Percentiles rank a stretch among this genome's conserved stretches.
These are phyloP conservation scores for Promerops cafer DNA, from an alignment of 2,113 vertebrate species.

Conservation along the genomic window DNA sequence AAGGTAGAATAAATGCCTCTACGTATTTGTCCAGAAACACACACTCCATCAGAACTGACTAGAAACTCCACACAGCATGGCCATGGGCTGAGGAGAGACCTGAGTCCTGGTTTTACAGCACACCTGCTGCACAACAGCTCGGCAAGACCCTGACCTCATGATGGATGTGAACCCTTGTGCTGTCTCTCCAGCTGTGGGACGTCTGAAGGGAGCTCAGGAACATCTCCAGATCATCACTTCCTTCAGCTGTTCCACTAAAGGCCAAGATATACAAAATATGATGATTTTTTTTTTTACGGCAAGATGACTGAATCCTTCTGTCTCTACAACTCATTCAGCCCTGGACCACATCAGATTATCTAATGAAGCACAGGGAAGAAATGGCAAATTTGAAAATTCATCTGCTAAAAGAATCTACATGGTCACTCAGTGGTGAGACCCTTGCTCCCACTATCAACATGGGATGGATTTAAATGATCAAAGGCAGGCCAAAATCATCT, in stretches of 20 bases:
- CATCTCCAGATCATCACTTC: neutral
- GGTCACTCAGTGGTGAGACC: neutral
- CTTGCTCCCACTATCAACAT: neutral
- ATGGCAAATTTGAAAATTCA: neutral
- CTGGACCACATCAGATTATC: neutral
- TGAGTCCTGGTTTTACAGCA: neutral
- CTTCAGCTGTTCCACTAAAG: neutral
- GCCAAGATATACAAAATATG: neutral
- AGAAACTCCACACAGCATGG: neutral
- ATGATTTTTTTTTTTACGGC: neutral
- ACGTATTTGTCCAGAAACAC: neutral
- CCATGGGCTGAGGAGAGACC: neutral
- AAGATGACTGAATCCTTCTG: neutral
- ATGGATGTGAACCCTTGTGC: neutral
- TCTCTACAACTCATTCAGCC: neutral
- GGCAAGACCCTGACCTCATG: neutral
- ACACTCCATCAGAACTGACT: neutral
- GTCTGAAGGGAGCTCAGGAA: neutral
- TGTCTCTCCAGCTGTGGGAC: neutral
- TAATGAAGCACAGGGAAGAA: neutral
- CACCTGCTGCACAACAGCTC: neutral
- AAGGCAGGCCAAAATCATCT: neutral
- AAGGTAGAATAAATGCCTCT: neutral
- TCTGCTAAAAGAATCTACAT: neutral
- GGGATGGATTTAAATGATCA: neutral